Percentiles rank a stretch among this genome's conserved stretches.
Evolutionary conservation across 2,888 invertebrate genomes (phyloP).

Genomic region (Drosophila birchii): DNA sequence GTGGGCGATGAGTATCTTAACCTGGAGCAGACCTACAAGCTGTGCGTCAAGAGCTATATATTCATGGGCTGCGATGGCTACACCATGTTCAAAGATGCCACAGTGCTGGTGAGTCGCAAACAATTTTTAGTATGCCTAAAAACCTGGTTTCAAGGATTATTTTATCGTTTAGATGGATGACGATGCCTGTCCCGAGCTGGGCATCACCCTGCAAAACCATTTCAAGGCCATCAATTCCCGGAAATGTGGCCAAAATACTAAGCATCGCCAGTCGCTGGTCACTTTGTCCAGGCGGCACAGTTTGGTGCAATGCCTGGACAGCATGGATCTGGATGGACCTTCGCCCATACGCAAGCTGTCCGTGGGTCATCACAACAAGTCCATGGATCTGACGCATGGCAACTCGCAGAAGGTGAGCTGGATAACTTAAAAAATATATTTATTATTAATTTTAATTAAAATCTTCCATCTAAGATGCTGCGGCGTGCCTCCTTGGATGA

Average conservation of each 20-base stretch:
- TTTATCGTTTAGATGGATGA: conserved; percentile 88
- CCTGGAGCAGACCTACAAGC: conserved; percentile 89
- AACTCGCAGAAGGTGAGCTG: conserved; percentile 81
- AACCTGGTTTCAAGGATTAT: too few species aligned
- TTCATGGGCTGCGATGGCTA: conserved; percentile 94
- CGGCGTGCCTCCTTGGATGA: conserved; percentile 92
- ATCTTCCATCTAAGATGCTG: conserved; percentile 85
- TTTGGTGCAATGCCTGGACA: conserved; percentile 91
- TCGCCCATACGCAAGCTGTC: conserved; percentile 87
- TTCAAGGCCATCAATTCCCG: conserved; percentile 94
- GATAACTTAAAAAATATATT: background rate
- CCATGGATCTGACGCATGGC: conserved; percentile 81
- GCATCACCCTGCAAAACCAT: conserved; percentile 94
- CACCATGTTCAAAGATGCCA: conserved; percentile 90
- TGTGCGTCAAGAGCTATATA: conserved; percentile 93
- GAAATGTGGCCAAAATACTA: conserved; percentile 88
- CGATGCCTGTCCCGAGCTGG: conserved; percentile 93
- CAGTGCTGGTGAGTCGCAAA: conserved; percentile 87
- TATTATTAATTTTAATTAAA: background rate
- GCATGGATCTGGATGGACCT: conserved; percentile 89
- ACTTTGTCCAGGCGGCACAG: conserved; percentile 92
- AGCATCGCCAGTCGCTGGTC: conserved; percentile 94
- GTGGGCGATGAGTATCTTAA: conserved; percentile 94
- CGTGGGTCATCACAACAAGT: conserved; percentile 82
- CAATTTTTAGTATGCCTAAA: too few species aligned